A percentile compares a stretch with the other conserved stretches of the same genome.
Conservation (phyloP, 2,888 invertebrate genomes). For the Melieria crassipennis region DNA sequence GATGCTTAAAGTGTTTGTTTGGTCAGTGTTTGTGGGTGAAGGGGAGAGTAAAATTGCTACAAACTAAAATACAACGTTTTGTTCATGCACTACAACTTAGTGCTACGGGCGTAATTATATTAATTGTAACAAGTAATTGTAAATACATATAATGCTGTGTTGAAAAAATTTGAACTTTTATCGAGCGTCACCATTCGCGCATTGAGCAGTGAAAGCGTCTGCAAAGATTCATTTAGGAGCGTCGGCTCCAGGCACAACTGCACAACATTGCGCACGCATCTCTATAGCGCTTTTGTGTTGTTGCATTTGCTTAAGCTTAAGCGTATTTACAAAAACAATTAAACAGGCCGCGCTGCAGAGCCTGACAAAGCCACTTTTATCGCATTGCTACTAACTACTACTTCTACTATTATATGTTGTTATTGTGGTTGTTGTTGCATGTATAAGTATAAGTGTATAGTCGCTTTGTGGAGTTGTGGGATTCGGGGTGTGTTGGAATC, state of each 20-base stretch:
- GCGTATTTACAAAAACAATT: constrained; percentile 16
- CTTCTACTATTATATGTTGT: no score
- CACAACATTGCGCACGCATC: constrained; percentile 9
- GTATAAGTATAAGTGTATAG: no score
- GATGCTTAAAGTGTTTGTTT: constrained; percentile 1
- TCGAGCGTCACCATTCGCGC: constrained; percentile 7
- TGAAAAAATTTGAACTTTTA: constrained; percentile 27
- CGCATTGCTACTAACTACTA: neutral
- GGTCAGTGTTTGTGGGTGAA: neutral
- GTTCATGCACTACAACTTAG: neutral
- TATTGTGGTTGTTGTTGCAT: no score
- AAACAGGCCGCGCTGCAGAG: neutral
- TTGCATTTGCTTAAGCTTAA: neutral
- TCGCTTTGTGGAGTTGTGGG: no score
- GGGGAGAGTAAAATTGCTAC: neutral
- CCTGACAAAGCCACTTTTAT: constrained; percentile 4
- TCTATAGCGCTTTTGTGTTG: constrained; percentile 10
- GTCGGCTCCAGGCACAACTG: constrained; percentile 22
- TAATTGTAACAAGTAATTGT: constrained; percentile 5
- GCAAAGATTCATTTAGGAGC: constrained; percentile 9
- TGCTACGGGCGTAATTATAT: constrained; percentile 7
- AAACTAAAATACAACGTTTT: constrained; percentile 11
- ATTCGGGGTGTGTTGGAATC: constrained; percentile 2
- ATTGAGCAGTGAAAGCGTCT: constrained; percentile 26
- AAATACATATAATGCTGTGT: constrained; percentile 20